Evolutionary conservation across 2,113 vertebrate genomes (phyloP).

Genomic region (Nestor notabilis): DNA sequence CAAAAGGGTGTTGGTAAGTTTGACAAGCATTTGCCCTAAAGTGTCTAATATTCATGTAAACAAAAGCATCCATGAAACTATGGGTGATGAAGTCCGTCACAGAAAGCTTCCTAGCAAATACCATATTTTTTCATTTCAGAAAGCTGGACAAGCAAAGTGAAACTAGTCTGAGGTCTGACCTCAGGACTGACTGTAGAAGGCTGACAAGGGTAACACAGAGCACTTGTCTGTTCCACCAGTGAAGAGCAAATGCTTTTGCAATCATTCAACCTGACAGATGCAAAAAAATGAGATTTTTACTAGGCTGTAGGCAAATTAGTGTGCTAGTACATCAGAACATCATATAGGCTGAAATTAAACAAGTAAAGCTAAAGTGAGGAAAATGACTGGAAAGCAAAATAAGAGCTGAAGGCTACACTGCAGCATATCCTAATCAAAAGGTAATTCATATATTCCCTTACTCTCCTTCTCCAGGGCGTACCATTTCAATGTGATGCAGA

Average conservation of each 20-base stretch:
- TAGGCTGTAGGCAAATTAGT: not conserved
- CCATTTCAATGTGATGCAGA: not conserved
- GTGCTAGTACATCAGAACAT: not conserved
- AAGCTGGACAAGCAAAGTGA: not conserved
- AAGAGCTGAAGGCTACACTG: not conserved
- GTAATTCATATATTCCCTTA: not conserved
- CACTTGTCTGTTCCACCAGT: not conserved
- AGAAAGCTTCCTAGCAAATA: not conserved
- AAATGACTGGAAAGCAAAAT: not conserved
- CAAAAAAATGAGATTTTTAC: conserved; percentile 1
- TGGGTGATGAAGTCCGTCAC: not conserved
- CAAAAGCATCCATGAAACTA: not conserved
- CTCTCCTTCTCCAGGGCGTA: not conserved
- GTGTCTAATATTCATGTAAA: not conserved
- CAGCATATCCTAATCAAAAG: not conserved
- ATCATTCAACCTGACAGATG: conserved; percentile 15
- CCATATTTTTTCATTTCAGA: not conserved
- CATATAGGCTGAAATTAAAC: conserved; percentile 16
- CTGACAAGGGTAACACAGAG: not conserved
- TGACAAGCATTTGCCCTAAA: not conserved
- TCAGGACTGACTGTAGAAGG: not conserved
- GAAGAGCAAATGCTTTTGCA: not conserved
- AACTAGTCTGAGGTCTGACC: not conserved
- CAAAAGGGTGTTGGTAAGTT: not conserved
- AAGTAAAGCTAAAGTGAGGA: conserved; percentile 12